Percentiles rank a stretch among this genome's conserved stretches.
These are phyloP conservation scores for Mus musculus DNA, from an alignment of 2,113 vertebrate genomes.

Conservation along the genomic window GRCm39 chr9:106585001-106585500, in stretches of 20 bases:
- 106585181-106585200: too few species aligned
- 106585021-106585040: not conserved
- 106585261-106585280: not conserved
- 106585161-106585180: not conserved
- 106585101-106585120: not conserved
- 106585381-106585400: constrained; percentile 13
- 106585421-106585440: constrained; percentile 95
- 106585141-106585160: not conserved
- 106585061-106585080: not conserved
- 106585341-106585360: not conserved
- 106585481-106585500: constrained; percentile 94
- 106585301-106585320: not conserved
- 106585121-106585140: constrained; percentile 2
- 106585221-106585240: not conserved
- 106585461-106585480: constrained; percentile 88
- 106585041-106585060: not conserved
- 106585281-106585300: constrained; percentile 2
- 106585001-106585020: not conserved
- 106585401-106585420: constrained; percentile 95
- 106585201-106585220: not conserved
- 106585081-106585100: not conserved
- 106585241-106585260: not conserved
- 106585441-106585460: constrained; percentile 89
- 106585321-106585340: not conserved
- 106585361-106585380: constrained; percentile 2